Conservation (phyloP, 2,888 invertebrate genomes). For the Orchesellides sinensis region DNA sequence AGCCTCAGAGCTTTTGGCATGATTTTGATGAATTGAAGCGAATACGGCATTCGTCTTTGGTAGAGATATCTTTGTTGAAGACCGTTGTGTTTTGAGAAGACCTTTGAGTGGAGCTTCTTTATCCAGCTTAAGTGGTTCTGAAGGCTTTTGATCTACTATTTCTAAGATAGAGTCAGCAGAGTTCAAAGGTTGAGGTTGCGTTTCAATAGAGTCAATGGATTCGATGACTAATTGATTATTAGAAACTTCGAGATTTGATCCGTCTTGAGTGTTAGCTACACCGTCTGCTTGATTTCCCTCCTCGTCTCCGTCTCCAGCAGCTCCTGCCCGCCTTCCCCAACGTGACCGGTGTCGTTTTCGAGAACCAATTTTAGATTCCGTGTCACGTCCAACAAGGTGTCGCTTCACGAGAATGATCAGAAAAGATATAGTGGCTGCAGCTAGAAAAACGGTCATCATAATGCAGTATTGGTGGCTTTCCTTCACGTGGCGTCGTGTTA, state of each 20-base stretch:
- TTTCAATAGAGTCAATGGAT: conserved; percentile 23
- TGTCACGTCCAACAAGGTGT: neutral
- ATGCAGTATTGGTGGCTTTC: conserved; percentile 41
- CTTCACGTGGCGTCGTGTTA: conserved; percentile 20
- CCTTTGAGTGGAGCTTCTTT: too few relatives aligned
- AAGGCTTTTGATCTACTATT: too few relatives aligned
- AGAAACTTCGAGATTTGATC: conserved; percentile 19
- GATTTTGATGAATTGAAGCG: conserved; percentile 11
- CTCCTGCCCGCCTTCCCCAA: neutral
- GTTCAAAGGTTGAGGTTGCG: neutral
- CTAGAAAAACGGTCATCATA: conserved; percentile 30
- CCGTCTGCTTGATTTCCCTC: neutral
- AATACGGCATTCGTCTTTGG: conserved; percentile 32
- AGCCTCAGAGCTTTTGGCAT: neutral
- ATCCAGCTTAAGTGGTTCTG: too few relatives aligned
- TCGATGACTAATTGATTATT: conserved; percentile 28
- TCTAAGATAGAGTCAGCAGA: neutral
- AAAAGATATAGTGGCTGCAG: conserved; percentile 9
- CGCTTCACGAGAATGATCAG: conserved; percentile 2
- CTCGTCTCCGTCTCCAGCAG: neutral
- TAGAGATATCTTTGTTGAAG: too few relatives aligned
- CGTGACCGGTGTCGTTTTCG: neutral
- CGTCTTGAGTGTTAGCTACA: too few relatives aligned
- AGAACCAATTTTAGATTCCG: too few relatives aligned
- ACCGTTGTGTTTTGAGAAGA: too few relatives aligned